These are phyloP conservation scores for Ectemnius cavifrons DNA, from an alignment of 2,888 invertebrate species.

Conservation along the genomic window DNA sequence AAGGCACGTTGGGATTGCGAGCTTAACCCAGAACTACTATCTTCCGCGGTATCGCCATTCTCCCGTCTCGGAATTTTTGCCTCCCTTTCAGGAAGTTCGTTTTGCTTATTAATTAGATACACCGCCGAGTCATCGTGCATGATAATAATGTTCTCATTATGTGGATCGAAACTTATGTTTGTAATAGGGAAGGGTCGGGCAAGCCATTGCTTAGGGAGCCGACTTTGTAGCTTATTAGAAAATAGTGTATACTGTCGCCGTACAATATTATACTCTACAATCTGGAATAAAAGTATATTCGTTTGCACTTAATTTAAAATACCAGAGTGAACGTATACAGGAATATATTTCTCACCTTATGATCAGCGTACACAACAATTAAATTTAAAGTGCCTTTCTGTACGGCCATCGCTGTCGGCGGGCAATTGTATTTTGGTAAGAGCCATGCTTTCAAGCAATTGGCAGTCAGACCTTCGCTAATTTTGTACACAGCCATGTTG, in stretches of 20 bases:
- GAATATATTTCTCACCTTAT: constrained; percentile 81
- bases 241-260: constrained; percentile 83
- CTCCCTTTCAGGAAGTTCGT: constrained; percentile 75
- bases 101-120: constrained; percentile 81
- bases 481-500: constrained; percentile 83
- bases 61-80: constrained; percentile 77
- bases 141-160: constrained; percentile 83
- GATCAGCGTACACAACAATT: constrained; percentile 88
- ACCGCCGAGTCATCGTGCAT: constrained; percentile 87
- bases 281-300: constrained; percentile 77
- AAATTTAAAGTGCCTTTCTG: constrained; percentile 82
- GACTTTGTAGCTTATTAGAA: constrained; percentile 80
- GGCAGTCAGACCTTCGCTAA: constrained; percentile 59
- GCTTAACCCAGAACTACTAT: constrained; percentile 68
- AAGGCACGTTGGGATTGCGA: constrained; percentile 73
- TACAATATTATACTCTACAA: constrained; percentile 87
- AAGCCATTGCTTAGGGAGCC: constrained; percentile 81
- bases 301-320: neutral
- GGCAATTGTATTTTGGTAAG: constrained; percentile 85
- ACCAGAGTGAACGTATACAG: neutral
- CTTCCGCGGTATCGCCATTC: constrained; percentile 70
- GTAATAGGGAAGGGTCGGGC: constrained; percentile 81
- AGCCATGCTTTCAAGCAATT: constrained; percentile 76
- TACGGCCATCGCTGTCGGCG: constrained; percentile 86
- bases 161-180: constrained; percentile 83